Conservation (phyloP, 2,888 invertebrate genomes). For the Pteria penguin region DNA sequence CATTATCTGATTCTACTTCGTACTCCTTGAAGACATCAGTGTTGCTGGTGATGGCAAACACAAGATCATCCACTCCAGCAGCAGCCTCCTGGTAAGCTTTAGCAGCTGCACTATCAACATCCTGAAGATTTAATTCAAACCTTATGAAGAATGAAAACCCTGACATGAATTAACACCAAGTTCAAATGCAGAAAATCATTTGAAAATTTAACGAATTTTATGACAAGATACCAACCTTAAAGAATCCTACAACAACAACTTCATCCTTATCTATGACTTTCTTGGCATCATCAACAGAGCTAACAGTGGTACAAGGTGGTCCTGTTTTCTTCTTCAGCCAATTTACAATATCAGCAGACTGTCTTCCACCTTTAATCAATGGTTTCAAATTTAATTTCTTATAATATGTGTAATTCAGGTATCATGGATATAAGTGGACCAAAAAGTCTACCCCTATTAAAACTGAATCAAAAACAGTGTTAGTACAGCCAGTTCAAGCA, state of each 20-base stretch:
- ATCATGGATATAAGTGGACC: no score
- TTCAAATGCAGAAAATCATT: no score
- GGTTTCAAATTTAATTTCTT: no score
- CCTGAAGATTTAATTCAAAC: no score
- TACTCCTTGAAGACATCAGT: slow-evolving; percentile 90
- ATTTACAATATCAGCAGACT: slow-evolving; percentile 93
- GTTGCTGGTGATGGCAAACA: slow-evolving; percentile 91
- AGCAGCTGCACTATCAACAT: slow-evolving; percentile 88
- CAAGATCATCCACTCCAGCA: slow-evolving; percentile 89
- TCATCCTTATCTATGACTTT: slow-evolving; percentile 89
- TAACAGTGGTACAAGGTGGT: slow-evolving; percentile 91
- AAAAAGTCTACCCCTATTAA: no score
- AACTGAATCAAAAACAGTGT: no score
- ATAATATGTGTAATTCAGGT: no score
- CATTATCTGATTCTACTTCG: slow-evolving; percentile 88
- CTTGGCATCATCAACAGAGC: slow-evolving; percentile 87
- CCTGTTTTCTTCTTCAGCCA: slow-evolving; percentile 99
- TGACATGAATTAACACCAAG: no score
- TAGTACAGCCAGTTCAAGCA: no score
- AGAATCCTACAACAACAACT: slow-evolving; percentile 87
- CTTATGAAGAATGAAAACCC: no score
- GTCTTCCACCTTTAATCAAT: slow-evolving; percentile 91
- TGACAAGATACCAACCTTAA: no score
- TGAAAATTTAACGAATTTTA: no score
- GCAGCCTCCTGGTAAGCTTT: slow-evolving; percentile 92